Base-by-base conservation (phyloP, 2,797 vertebrate species). In the Zenarchopterus dispar region DNA sequence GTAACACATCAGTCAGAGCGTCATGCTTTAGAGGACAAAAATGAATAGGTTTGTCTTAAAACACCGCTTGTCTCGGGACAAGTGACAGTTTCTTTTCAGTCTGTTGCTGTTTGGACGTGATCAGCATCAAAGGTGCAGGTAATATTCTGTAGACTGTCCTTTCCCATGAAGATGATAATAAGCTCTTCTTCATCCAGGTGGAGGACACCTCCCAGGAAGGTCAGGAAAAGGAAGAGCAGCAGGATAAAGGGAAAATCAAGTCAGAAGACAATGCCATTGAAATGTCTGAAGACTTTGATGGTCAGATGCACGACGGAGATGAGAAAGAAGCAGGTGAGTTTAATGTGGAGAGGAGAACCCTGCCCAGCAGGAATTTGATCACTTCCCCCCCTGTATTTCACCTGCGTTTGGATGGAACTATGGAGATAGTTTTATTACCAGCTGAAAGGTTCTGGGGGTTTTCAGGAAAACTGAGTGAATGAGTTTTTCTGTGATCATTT, bases 241-340 rank as follows among this genome's bases (percentile, higher is more conserved):
- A 95, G 31, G 93, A 96, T 47, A 93, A 96, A 84, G 89, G 88
- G 17, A 93, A 98, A 23, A 93, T 98, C 53, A 93, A 96, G 87
- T 94, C 93, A 18, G 98, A 99, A 75, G 97, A 99, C 63, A 94
- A 98, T 11, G 97, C 96, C 41, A 94, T 99, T 22, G 98, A 99
- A 90, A 99, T 99, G 97, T 96, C 97, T 0, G 97, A 99, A 69
- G 97, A 99, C 88, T 99, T 99, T 74, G 95, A 97, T 5, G 97
- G 96, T 45, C 95, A 97, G 84, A 94, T 96, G 88, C 95, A 97
- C 9, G 96, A 97, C 46, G 96, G 93, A 4, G 94, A 97, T 15
- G 77, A 76, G 43, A 92, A 94, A 53, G 92, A 95, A 75, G 82
- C 90, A 90, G 96, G 98, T 75, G 4, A 22, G 45, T 74, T 21